Conservation (phyloP, 2,888 invertebrate genomes). For the Dascillus cervinus region DNA sequence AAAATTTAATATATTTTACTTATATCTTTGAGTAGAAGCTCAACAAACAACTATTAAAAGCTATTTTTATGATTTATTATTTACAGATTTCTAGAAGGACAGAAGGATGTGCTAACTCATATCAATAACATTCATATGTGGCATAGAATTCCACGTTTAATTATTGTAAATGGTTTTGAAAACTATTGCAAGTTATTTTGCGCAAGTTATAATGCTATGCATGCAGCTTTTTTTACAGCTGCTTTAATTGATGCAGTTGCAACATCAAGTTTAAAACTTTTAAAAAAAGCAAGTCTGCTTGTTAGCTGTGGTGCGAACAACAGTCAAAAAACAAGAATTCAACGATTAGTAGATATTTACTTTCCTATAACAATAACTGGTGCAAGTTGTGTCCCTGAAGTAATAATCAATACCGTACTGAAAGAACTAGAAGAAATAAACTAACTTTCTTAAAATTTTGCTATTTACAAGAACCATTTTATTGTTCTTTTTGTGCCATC, state of each 20-base stretch:
- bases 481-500: no score
- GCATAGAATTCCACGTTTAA: slow-evolving; percentile 30
- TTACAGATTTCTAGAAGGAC: slow-evolving; percentile 34
- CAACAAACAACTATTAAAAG: no score
- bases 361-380: no score
- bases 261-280: slow-evolving; percentile 21
- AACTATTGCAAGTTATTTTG: slow-evolving; percentile 24
- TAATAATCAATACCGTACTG: no score
- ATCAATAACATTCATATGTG: slow-evolving; percentile 33
- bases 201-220: slow-evolving; percentile 17
- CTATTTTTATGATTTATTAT: slow-evolving; percentile 8
- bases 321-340: slow-evolving; percentile 14
- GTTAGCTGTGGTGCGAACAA: slow-evolving; percentile 11
- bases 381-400: no score
- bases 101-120: slow-evolving; percentile 30
- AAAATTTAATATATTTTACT: no score
- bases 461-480: no score
- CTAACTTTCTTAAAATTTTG: no score
- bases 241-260: slow-evolving; percentile 28
- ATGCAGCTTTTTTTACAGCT: slow-evolving; percentile 27
- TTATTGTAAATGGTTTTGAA: slow-evolving; percentile 31
- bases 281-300: slow-evolving; percentile 10
- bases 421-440: no score
- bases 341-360: no score
- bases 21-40: no score